Conservation (phyloP, 2,888 invertebrate species). For the Dendrolimus houi region DNA sequence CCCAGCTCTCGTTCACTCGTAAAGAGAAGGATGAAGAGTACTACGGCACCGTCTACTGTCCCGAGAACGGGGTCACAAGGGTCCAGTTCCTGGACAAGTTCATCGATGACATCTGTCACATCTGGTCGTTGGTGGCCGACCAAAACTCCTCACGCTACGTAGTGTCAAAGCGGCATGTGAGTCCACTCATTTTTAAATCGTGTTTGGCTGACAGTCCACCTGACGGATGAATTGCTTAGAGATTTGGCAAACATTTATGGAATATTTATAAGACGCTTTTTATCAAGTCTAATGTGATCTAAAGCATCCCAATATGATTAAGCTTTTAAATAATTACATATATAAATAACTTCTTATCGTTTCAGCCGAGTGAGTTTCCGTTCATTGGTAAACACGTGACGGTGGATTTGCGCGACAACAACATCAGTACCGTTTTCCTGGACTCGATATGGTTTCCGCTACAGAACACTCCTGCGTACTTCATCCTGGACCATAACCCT, state of each 20-base stretch:
- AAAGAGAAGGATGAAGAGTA: no score
- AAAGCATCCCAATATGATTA: background rate
- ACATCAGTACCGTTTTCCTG: conserved; percentile 7
- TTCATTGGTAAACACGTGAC: conserved; percentile 9
- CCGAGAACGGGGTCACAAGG: conserved; percentile 4
- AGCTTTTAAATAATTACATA: no score
- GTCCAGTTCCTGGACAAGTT: conserved; percentile 8
- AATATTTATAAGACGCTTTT: no score
- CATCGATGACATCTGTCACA: conserved; percentile 7
- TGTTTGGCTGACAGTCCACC: no score
- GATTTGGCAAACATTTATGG: no score
- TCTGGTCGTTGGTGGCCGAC: conserved; percentile 8
- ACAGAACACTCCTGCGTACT: background rate
- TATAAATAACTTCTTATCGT: background rate
- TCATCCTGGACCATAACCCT: conserved; percentile 13
- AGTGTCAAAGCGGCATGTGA: conserved; percentile 7
- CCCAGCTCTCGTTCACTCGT: conserved; percentile 5
- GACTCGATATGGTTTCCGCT: background rate
- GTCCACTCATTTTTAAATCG: background rate
- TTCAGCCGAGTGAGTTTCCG: conserved; percentile 13
- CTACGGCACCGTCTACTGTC: conserved; percentile 3
- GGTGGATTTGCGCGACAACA: conserved; percentile 12
- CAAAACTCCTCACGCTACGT: conserved; percentile 7
- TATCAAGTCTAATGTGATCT: no score
- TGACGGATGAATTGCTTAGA: no score